Evolutionary conservation across 64 coral and sea anemone genomes (phyloP), one percentile per base, ranked within the genome.

Genomic region (Actinia equina): DNA sequence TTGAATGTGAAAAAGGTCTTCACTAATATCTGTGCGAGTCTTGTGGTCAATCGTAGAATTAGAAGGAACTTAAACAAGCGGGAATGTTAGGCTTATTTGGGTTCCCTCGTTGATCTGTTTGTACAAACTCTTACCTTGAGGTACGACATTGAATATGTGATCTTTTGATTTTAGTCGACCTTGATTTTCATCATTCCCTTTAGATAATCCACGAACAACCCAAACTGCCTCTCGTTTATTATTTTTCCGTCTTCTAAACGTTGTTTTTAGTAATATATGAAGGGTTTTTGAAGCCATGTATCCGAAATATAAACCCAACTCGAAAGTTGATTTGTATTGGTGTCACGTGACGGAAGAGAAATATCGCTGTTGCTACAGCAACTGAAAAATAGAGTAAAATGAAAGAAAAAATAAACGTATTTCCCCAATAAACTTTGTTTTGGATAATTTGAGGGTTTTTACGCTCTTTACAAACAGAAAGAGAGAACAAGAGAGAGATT

Each of bases 301-400:
- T 27, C 7, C 41, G 69, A 74, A 74, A 74, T 74, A 22, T 6
- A 22, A 69, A 20, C 30, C 22, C 63, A 20, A 60, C 46, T 49
- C 30, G 46, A 4, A 49, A 5, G 62, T 65, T 65, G 62, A 65
- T 57, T 13, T 74, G 69, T 74, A 30, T 15, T 74, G 69, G 11
- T 30, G 26, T 74, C 69, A 74, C 69, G 69, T 74, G 69, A 74
- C 25, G n/a, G 69, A 74, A 74, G 1, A 74, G 69, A 74, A 74
- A 74, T 74, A 74, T 74, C 23, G 69, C 69, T 30, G 69, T 74
- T 74, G n/a, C 26, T 26, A 74, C 25, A 41, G 25, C 27, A 74
- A 74, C 69, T 9, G 15, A 41, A 74, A 74, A 74, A 74, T 74
- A 74, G 7, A 74, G 6, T 8, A 74, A 74, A 74, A 71, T 71